These are phyloP conservation scores for Clivina fossor DNA, from an alignment of 2,888 invertebrate genomes.

Conservation along the genomic window DNA sequence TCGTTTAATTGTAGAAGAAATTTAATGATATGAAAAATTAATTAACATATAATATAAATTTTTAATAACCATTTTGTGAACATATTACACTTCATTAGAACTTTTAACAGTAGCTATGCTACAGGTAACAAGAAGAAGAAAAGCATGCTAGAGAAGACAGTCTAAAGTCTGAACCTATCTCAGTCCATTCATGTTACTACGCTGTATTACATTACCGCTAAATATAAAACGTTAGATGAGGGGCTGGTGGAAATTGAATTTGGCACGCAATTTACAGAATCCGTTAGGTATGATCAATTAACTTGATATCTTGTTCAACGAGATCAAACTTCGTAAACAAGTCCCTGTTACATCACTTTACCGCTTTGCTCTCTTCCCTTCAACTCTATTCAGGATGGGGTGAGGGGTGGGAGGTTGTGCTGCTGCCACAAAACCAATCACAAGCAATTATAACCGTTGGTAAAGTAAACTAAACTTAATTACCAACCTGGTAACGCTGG, in stretches of 20 bases:
- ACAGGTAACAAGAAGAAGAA: no score
- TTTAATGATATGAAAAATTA: no score
- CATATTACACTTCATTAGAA: no score
- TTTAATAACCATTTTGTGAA: no score
- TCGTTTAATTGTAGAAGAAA: no score
- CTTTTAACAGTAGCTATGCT: no score
- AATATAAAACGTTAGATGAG: conserved; percentile 16
- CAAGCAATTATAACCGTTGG: conserved; percentile 34
- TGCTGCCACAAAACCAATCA: conserved; percentile 32
- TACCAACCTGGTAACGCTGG: conserved; percentile 10
- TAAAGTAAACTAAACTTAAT: conserved; percentile 35
- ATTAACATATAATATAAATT: no score
- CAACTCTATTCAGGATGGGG: not conserved
- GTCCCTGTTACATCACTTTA: not conserved
- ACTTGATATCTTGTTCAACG: conserved; percentile 30
- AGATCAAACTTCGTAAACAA: conserved; percentile 31
- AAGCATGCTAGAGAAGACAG: no score
- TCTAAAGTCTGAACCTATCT: no score
- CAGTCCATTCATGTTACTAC: no score
- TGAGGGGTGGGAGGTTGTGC: not conserved
- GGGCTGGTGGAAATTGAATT: conserved; percentile 22
- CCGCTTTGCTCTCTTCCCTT: not conserved
- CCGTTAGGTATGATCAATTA: conserved; percentile 28
- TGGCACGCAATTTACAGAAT: conserved; percentile 4
- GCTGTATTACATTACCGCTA: no score